Evolutionary conservation across 2,113 vertebrate species (phyloP).

Genomic region (Urocitellus parryii): DNA sequence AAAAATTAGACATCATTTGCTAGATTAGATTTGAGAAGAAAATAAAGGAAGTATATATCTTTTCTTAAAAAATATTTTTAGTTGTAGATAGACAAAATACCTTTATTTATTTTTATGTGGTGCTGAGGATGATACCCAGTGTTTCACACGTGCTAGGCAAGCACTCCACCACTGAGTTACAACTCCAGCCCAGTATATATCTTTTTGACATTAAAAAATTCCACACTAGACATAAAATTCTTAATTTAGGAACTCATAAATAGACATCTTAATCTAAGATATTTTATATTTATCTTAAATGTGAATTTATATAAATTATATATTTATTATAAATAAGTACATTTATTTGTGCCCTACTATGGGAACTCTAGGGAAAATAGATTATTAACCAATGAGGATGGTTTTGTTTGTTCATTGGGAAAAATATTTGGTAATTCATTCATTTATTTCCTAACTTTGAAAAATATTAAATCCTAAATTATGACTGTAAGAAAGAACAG

Average conservation of each 20-base stretch:
- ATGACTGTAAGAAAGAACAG: not conserved
- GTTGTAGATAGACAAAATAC: no score
- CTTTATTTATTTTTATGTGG: no score
- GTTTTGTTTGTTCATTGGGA: not conserved
- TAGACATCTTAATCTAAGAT: not conserved
- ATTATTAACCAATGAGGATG: not conserved
- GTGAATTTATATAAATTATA: not conserved
- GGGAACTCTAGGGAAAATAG: not conserved
- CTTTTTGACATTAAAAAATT: constrained; percentile 17
- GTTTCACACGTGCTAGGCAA: no score
- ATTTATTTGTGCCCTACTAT: not conserved
- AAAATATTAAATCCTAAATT: not conserved
- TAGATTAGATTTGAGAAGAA: not conserved
- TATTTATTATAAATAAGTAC: not conserved
- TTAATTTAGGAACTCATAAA: not conserved
- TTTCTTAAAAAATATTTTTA: not conserved
- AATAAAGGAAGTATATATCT: not conserved
- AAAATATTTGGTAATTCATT: constrained; percentile 5
- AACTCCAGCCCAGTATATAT: not conserved
- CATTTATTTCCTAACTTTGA: constrained; percentile 16
- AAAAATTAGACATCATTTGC: constrained; percentile 41
- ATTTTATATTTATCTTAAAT: not conserved
- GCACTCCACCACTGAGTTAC: no score
- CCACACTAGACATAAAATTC: not conserved
- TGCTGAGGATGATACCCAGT: no score